Base-by-base conservation (phyloP, 2,888 invertebrate species). In the Eurytoma adleriae region DNA sequence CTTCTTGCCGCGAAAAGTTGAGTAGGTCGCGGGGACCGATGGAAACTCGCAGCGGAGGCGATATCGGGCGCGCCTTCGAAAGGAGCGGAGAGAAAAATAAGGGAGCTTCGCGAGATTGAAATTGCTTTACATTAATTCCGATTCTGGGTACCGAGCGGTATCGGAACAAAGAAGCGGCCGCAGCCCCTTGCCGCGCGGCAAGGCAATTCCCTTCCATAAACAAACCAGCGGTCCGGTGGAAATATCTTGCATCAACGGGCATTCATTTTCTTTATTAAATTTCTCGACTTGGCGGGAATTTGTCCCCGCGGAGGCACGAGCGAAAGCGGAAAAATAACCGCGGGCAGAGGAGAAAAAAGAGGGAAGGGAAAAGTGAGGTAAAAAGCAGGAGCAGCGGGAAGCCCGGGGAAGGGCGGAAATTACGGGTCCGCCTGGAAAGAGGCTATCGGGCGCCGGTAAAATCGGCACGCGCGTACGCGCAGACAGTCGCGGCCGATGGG, bases 251-350 rank as follows among this genome's bases (percentile, higher is more conserved):
- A 74, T 74, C 61, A 74, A 57, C 48, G 74, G 72, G 72, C 71
- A 62, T 73, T 82, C 76, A 62, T 77, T 80, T 74, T 78, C 79
- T 79, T 75, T 76, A 80, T 76, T 76, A 72, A 80, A 76, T 76
- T 76, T 62, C 52, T 13, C 68, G 3, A 62, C 40, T 40, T 48
- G 50, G n/a, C 24, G 27, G 50, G 61, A 30, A 16, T 56, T 18
- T 50, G 20, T 50, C 64, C 30, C 30, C 40, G 64, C 67, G 20
- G 40, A 16, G 24, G 50, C 13, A 13, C 30, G 59, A 30, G n/a
- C 30, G 59, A 30, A 2, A 30, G 16, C 18, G 40, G 13, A 18
- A 30, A 16, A 3, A 12, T 12, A 7, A 16, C 4, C 3, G 5
- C 3, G 7, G n/a, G 54, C 5, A 40, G 10, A 10, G 16, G 12